Base-by-base conservation (phyloP, 2,113 vertebrate genomes). In the Gorsachius goisagi region DNA sequence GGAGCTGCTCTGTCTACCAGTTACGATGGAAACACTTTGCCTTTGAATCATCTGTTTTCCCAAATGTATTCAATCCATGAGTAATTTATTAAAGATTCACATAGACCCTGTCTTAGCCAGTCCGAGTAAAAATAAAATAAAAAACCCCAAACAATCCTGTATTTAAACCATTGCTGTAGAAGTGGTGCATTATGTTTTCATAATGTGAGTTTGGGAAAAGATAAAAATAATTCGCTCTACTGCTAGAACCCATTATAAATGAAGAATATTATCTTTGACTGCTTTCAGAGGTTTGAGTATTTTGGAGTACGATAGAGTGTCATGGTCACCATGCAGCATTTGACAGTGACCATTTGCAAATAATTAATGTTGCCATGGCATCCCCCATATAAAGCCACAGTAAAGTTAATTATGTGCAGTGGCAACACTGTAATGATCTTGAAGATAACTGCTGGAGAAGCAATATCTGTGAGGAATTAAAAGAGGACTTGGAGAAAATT, bases 351-450 rank as follows among this genome's bases (percentile, higher is more conserved):
- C 83, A 69, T 89, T 93, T 73, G 35, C 76, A 94, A 75, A 76
- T 93, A 93, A 89, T 97, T 93, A 89, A 89, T 58, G 68, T 96
- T 93, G 87, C 95, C 86, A 87, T 94, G 92, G 49, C n/a, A 79
- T 71, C 77, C 27, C 27, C 66, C 41, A 33, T 89, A 58, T 87
- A 89, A 90, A 93, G 49, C 33, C 62, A 62, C 73, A 39, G 41
- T 75, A 58, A 74, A 62, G 90, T 92, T 93, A 95, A 95, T 97
- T 92, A 69, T 78, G 53, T 95, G 83, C 64, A 27, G 53, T 85
- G 80, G 53, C 80, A 86, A n/a, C 69, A 62, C 45, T 72, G 59
- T 77, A 76, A 68, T 73, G 92, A 89, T 97, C 74, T 90, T 87
- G 62, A 91, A 87, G 92, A 87, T 93, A 90, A 73, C 80, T 84